Conservation (phyloP, 2,113 vertebrate species). For the Stigmatopora argus region DNA sequence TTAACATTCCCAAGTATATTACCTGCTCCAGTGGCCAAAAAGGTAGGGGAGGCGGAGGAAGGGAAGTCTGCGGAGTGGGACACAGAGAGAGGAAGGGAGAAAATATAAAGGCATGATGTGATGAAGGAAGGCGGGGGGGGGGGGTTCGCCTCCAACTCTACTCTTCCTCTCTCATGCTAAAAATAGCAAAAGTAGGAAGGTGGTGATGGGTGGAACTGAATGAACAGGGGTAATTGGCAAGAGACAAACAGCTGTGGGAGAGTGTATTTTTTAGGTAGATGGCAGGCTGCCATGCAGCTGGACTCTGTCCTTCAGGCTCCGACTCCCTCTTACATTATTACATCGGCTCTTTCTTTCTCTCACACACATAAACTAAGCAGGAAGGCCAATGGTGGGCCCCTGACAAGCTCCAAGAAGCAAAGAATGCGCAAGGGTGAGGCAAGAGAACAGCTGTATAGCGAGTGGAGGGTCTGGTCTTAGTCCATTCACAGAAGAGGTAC, state of each 20-base stretch:
- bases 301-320: constrained; percentile 59
- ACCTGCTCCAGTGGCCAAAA: constrained; percentile 52
- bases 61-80: constrained; percentile 30
- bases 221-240: constrained; percentile 50
- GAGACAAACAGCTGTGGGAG: constrained; percentile 64
- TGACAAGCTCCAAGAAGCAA: constrained; percentile 62
- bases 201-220: constrained; percentile 37
- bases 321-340: constrained; percentile 48
- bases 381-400: constrained; percentile 59
- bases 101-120: constrained; percentile 35
- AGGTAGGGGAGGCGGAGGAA: constrained; percentile 25
- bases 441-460: constrained; percentile 64
- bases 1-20: constrained; percentile 66
- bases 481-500: constrained; percentile 37
- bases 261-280: constrained; percentile 22
- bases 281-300: constrained; percentile 56
- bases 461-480: constrained; percentile 10
- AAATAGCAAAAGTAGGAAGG: constrained; percentile 63
- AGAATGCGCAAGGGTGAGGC: constrained; percentile 68
- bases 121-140: neutral
- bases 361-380: constrained; percentile 37
- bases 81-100: constrained; percentile 29
- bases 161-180: constrained; percentile 40
- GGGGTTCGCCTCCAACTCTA: constrained; percentile 15
- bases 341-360: constrained; percentile 31